A percentile compares a stretch with the other conserved stretches of the same genome.
phyloP scores from a whole-genome alignment of 2,797 vertebrate species.

The Xenops minutus region DNA sequence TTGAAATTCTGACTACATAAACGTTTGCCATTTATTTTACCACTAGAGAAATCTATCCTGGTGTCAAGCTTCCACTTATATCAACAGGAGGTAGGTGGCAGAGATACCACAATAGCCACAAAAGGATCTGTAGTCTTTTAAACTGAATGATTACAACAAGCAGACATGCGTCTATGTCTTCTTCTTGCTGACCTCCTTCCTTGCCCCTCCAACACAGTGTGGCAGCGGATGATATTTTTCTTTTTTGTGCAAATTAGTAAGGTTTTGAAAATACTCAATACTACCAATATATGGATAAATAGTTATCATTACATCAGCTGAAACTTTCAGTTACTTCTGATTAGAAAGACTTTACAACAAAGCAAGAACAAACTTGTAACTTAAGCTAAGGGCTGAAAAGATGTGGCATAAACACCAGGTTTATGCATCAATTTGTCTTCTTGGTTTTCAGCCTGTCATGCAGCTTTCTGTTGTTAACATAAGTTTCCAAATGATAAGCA shows the following conservation, averaged over 20 bases:
- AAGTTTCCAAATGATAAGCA: conserved; percentile 8
- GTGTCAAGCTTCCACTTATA: conserved; percentile 22
- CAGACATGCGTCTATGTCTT: background rate
- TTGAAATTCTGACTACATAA: background rate
- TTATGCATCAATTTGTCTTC: conserved; percentile 17
- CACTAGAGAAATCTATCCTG: background rate
- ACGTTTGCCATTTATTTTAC: conserved; percentile 8
- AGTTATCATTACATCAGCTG: background rate
- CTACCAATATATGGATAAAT: background rate
- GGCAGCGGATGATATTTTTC: background rate
- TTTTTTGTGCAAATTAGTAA: background rate
- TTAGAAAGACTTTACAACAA: background rate
- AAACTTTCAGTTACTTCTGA: background rate
- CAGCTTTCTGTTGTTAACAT: conserved; percentile 8
- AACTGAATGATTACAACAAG: background rate
- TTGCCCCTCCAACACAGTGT: background rate
- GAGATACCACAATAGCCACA: conserved; percentile 3
- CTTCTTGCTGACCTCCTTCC: background rate
- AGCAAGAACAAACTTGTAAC: background rate
- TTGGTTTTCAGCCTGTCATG: conserved; percentile 32
- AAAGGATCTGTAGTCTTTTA: background rate
- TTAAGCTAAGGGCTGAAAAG: background rate
- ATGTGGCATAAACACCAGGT: background rate
- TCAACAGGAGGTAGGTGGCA: background rate
- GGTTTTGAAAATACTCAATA: background rate